Percentiles rank a stretch among this genome's conserved stretches.
These are phyloP conservation scores for Xestoiulus laeticollis DNA, from an alignment of 2,888 invertebrate genomes.

Conservation along the genomic window DNA sequence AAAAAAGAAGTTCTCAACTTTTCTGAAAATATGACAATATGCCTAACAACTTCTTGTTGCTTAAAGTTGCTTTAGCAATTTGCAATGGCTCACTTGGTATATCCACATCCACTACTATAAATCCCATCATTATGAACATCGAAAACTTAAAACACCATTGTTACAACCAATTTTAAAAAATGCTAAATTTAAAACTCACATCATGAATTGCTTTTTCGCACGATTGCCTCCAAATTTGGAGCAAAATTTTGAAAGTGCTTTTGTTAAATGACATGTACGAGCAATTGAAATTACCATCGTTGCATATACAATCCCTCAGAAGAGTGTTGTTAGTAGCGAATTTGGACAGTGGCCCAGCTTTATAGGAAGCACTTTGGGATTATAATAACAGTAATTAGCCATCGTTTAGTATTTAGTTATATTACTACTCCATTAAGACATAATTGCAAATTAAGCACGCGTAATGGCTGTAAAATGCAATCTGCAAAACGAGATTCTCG, in stretches of 20 bases:
- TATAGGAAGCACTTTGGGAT: background rate
- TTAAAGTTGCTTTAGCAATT: too few species aligned
- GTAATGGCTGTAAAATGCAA: conserved; percentile 10
- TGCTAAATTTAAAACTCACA: background rate
- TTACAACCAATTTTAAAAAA: too few species aligned
- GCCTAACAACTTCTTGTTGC: too few species aligned
- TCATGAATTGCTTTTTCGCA: background rate
- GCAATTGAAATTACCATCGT: background rate
- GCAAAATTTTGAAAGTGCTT: background rate
- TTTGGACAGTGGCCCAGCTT: conserved; percentile 3
- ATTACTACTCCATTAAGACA: conserved; percentile 19
- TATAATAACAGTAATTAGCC: conserved; percentile 12
- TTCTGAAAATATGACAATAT: too few species aligned
- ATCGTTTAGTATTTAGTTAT: conserved; percentile 20
- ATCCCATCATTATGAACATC: too few species aligned
- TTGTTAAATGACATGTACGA: background rate
- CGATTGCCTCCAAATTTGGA: background rate
- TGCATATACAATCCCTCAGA: background rate
- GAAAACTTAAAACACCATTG: too few species aligned
- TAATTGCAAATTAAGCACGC: conserved; percentile 18
- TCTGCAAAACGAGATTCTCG: background rate
- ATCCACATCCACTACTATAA: too few species aligned
- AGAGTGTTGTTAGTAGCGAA: background rate
- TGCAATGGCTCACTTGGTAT: too few species aligned
- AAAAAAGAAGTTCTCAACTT: too few species aligned